Conservation (phyloP, 2,888 invertebrate species). For the Nycteola revayana region DNA sequence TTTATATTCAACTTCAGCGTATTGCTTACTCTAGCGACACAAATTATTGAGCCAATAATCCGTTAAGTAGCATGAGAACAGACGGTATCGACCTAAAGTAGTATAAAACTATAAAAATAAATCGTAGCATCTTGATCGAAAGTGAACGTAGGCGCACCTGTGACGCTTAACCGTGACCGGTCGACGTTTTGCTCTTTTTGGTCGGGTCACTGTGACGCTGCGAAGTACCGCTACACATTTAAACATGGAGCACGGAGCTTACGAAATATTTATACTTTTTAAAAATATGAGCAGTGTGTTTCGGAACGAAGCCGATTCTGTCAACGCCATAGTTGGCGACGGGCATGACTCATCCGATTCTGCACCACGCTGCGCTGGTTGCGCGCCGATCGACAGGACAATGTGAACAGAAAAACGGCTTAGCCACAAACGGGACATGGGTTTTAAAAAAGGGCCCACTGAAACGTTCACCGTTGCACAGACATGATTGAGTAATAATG, state of each 20-base stretch:
- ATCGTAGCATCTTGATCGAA: constrained; percentile 60
- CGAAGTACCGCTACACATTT: constrained; percentile 57
- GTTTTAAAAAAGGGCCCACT: constrained; percentile 49
- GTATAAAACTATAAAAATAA: constrained; percentile 49
- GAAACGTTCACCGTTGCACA: constrained; percentile 62
- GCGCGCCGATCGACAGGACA: constrained; percentile 56
- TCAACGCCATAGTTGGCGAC: constrained; percentile 18
- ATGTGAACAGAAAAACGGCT: constrained; percentile 56
- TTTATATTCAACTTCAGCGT: constrained; percentile 7
- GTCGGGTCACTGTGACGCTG: constrained; percentile 65
- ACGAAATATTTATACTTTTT: constrained; percentile 27
- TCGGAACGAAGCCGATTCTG: constrained; percentile 29
- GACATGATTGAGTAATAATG: constrained; percentile 75
- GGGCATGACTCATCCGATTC: constrained; percentile 33
- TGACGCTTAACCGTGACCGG: constrained; percentile 60
- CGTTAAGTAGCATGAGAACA: constrained; percentile 22
- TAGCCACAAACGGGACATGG: constrained; percentile 41
- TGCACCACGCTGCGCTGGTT: constrained; percentile 16
- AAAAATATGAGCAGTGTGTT: constrained; percentile 18
- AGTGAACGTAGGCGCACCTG: constrained; percentile 76
- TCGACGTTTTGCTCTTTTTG: constrained; percentile 53
- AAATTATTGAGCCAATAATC: constrained; percentile 16
- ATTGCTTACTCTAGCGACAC: constrained; percentile 14
- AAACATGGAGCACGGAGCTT: constrained; percentile 35
- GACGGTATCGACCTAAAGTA: constrained; percentile 19